A percentile compares a stretch with the other conserved stretches of the same genome.
Conservation (phyloP, 2,113 vertebrate species). For the Notechis scutatus region DNA sequence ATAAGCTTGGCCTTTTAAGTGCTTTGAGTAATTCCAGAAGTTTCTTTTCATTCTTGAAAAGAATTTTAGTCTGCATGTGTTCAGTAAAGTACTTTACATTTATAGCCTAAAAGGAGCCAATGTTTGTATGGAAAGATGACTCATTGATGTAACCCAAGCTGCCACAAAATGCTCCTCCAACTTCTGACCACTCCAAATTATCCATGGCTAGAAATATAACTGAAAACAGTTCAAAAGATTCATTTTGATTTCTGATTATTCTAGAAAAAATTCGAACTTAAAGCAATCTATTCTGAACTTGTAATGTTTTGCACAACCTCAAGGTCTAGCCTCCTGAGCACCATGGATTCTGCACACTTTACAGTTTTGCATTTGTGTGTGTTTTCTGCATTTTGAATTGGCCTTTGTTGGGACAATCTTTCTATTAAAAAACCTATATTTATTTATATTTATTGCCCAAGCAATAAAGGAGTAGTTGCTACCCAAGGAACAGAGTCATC, state of each 20-base stretch:
- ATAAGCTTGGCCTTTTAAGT: neutral
- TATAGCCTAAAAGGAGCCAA: neutral
- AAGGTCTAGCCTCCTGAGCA: neutral
- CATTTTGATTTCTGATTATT: neutral
- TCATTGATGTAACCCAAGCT: neutral
- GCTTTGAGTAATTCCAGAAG: neutral
- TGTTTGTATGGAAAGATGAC: neutral
- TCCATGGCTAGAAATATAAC: neutral
- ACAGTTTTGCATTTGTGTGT: neutral
- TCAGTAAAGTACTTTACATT: neutral
- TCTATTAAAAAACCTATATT: neutral
- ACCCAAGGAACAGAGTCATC: neutral
- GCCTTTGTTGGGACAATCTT: neutral
- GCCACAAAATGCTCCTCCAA: constrained; percentile 8
- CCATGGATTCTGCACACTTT: neutral
- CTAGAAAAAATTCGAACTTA: neutral
- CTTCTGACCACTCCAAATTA: neutral
- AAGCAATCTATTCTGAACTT: neutral
- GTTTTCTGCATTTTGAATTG: neutral
- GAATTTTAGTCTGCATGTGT: neutral
- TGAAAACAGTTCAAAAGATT: neutral
- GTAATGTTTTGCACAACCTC: neutral
- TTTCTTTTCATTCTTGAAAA: constrained; percentile 23
- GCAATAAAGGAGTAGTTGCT: neutral
- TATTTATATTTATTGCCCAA: neutral